phyloP scores from a whole-genome alignment of 1,140 invertebrate genomes.

The Riptortus pedestris region DNA sequence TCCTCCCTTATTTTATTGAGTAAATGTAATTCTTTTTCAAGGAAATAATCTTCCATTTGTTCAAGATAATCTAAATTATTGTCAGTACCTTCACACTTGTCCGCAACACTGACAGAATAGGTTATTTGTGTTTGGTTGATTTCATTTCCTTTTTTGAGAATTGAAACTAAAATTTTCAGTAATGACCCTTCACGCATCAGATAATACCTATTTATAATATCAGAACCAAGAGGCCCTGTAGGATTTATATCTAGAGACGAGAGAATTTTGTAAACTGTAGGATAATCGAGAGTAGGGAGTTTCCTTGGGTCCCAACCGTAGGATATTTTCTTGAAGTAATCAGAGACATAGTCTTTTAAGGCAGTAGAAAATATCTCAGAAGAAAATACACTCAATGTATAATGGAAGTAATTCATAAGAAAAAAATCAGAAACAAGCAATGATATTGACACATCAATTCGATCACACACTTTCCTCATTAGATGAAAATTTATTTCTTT shows the following conservation, averaged over 20 bases:
- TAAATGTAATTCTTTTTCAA: too few relatives aligned
- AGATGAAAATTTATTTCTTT: neutral
- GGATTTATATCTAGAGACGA: neutral
- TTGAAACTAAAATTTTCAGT: neutral
- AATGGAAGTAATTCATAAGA: neutral
- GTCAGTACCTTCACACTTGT: too few relatives aligned
- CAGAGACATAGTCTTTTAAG: conserved; percentile 1
- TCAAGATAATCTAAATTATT: too few relatives aligned
- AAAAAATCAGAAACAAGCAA: conserved; percentile 3
- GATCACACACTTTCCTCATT: neutral
- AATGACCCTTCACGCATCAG: neutral
- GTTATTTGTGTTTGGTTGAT: too few relatives aligned
- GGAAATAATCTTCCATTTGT: too few relatives aligned
- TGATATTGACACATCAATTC: neutral
- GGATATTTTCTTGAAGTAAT: conserved; percentile 1
- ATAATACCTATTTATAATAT: conserved; percentile 1
- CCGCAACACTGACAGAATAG: too few relatives aligned
- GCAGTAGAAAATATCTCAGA: neutral
- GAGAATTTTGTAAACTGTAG: neutral
- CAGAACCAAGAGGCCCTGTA: neutral
- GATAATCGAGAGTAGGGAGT: neutral
- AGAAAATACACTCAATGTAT: neutral
- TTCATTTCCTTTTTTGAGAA: too few relatives aligned
- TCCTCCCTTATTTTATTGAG: too few relatives aligned
- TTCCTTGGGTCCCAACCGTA: neutral